Base-by-base conservation (phyloP, 2,888 invertebrate species). In the Philopedon plagiatum region DNA sequence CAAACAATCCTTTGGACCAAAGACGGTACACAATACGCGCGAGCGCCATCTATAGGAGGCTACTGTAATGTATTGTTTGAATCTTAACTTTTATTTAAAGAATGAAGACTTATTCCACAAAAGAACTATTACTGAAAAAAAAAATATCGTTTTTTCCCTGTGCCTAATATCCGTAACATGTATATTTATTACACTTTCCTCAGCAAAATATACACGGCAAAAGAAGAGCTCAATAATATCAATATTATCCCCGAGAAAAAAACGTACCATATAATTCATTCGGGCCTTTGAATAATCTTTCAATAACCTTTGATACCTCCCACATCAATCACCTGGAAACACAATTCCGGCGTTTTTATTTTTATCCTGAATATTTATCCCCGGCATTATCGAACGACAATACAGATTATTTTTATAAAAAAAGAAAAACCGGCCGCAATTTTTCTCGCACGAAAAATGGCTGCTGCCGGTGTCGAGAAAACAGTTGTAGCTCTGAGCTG, bases 381-480 rank as follows among this genome's bases (percentile, higher is more conserved):
- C 7, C 8, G 15, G 58, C 58, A 15, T 58, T 41, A 41, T 58
- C 26, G 58, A 41, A 58, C 15, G 21, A 58, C 58, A 41, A 41
- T 26, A 23, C 23, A 23, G 41, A 41, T 41, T 19, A 58, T 58
- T 58, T 39, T 23, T 58, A 41, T 26, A 41, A 58, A 34, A 32
- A 37, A 32, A 32, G 19, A 39, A 37, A 58, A 39, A 58, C 5
- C 21, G 13, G 8, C 18, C 29, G 29, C 58, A 26, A 58, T 58
- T 41, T 58, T 21, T 39, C 39, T 58, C 58, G 3, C 15, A 18
- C 51, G n/a, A 15, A 54, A 11, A 29, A 54, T 18, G 29, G 49
- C n/a, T n/a, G 39, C 29, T 29, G 51, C 51, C 51, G 26, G 15
- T n/a, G n/a, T n/a, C n/a, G n/a, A 29, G 29, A 54, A 39, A 54